These are phyloP conservation scores for Amblyjoppa fuscipennis DNA, from an alignment of 2,888 invertebrate genomes.

Conservation along the genomic window DNA sequence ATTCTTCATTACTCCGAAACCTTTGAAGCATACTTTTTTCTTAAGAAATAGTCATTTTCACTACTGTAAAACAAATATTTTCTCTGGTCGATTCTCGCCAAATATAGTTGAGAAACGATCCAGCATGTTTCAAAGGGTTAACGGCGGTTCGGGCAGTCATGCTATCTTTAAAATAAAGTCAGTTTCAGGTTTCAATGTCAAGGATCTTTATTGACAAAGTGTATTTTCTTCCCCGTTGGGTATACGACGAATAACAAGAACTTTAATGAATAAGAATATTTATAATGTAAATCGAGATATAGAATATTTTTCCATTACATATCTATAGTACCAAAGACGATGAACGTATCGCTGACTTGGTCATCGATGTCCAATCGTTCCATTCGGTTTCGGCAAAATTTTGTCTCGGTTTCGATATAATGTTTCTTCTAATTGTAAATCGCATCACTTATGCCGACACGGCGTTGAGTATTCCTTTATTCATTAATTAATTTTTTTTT, in stretches of 20 bases:
- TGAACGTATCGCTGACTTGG: slow-evolving; percentile 59
- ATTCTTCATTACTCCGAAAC: neutral
- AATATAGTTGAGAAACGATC: neutral
- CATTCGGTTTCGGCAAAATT: slow-evolving; percentile 25
- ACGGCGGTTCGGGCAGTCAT: neutral
- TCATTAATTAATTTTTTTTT: neutral
- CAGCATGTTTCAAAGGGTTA: neutral
- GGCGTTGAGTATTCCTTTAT: neutral
- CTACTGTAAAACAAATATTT: neutral
- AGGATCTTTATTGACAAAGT: slow-evolving; percentile 73
- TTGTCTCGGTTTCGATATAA: slow-evolving; percentile 53
- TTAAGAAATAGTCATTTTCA: neutral
- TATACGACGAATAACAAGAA: slow-evolving; percentile 71
- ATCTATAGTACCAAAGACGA: slow-evolving; percentile 68
- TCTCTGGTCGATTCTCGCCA: too few species aligned
- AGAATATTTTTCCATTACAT: slow-evolving; percentile 67
- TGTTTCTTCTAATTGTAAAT: slow-evolving; percentile 47
- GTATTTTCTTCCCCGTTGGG: slow-evolving; percentile 67
- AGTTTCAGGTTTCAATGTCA: slow-evolving; percentile 18
- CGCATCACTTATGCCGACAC: slow-evolving; percentile 50
- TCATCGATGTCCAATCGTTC: slow-evolving; percentile 58
- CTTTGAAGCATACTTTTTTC: neutral
- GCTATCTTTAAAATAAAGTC: neutral
- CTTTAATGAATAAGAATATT: slow-evolving; percentile 63
- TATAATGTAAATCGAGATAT: slow-evolving; percentile 73